Base-by-base conservation (phyloP, 1,140 invertebrate species). In the Orussus abietinus region DNA sequence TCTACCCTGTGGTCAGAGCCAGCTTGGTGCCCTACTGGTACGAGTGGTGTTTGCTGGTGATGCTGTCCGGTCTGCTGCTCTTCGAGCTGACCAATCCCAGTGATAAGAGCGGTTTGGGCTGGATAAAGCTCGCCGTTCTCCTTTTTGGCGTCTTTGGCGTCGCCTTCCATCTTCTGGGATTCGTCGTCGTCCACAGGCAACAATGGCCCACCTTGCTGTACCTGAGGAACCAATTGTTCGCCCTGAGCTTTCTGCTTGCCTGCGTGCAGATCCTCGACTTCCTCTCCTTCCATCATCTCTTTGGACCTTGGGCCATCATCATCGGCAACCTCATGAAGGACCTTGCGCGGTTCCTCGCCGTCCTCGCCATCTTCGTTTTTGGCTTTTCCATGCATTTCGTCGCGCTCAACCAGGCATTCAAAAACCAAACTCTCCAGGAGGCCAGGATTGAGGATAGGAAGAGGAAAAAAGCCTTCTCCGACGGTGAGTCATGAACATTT, bases 321-420 rank as follows among this genome's bases (percentile, higher is more conserved):
- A 92, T 91, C 52, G 88, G 88, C 7, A 88, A 92, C 65, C 75
- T 92, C 29, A 88, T 92, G 78, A 91, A 91, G 72, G 86, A 98
- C 72, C 76, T 98, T 49, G 90, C 91, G 4, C 78, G 95, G 49
- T 99, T 99, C 74, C 77, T 99, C 39, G 95, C 96, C 14, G 96
- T 99, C 5, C 74, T 99, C 57, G 85, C 90, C 10, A 96, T 99
- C 68, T 99, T 99, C 73, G 90, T 99, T 47, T 88, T 96, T 64
- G 96, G 96, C 31, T 99, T 99, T 66, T 97, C 96, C 1, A 91
- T 98, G 82, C 91, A 96, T 58, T 88, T 99, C 31, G 89, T 96
- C 9, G 92, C 94, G 1, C 74, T 97, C 19, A 97, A 97, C 77
- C 93, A 96, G 62, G 92, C 92, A 0, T 89, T 95, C 65, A 75